phyloP scores from a whole-genome alignment of 2,888 invertebrate genomes.

The Arenicola marina region DNA sequence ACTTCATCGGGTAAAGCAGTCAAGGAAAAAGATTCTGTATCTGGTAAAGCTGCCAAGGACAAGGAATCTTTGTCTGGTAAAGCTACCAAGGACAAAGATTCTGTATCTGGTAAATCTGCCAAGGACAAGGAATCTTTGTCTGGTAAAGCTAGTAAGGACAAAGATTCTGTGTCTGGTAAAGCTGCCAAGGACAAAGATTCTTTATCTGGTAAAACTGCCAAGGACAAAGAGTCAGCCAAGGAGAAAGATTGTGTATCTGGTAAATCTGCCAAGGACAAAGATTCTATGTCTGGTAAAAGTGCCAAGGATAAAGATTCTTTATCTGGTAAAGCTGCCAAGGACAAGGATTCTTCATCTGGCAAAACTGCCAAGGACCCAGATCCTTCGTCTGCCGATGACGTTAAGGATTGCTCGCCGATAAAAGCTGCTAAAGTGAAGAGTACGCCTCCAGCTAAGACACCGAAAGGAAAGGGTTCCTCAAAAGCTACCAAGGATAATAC shows the following conservation, averaged over 20 bases:
- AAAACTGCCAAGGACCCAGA: not conserved
- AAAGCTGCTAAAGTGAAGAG: too few species aligned
- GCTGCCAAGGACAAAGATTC: not conserved
- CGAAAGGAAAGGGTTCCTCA: not conserved
- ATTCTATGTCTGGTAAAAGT: not conserved
- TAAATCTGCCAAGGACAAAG: too few species aligned
- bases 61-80: not conserved
- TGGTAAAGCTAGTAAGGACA: not conserved
- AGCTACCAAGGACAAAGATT: not conserved
- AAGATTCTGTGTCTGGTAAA: not conserved
- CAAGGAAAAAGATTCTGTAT: not conserved
- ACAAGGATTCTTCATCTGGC: too few species aligned
- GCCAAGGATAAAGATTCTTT: not conserved
- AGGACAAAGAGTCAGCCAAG: not conserved
- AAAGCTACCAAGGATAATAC: too few species aligned
- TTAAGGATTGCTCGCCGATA: too few species aligned
- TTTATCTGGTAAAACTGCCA: not conserved
- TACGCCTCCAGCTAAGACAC: not conserved
- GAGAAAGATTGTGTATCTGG: too few species aligned
- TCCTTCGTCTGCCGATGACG: too few species aligned
- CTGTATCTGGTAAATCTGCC: not conserved
- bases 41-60: not conserved
- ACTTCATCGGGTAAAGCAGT: not conserved
- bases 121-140: not conserved
- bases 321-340: not conserved